Base-by-base conservation (phyloP, 2,113 vertebrate genomes). In the Paradoxurus hermaphroditus region DNA sequence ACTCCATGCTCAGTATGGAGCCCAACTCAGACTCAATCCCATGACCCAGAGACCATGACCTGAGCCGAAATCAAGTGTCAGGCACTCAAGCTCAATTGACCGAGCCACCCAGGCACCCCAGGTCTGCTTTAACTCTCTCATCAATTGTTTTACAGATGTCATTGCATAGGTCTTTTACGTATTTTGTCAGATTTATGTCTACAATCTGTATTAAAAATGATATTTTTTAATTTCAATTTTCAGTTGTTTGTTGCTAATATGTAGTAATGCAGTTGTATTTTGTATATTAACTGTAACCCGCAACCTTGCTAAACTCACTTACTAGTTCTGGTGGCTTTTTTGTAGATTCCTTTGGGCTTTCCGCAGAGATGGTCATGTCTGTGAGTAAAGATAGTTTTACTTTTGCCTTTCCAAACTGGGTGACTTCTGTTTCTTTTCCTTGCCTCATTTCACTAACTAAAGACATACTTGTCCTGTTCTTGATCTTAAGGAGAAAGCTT, bases 361-460 rank as follows among this genome's bases (percentile, higher is more conserved):
- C 70, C 82, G 41, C 51, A 70, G 39, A 70, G 67, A 86, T 51
- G 18, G 27, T 95, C 49, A 39, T n/a, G 5, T 91, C 68, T 53
- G 16, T 41, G 51, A 63, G 34, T 68, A 94, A 81, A 87, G 25
- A 51, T 12, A 63, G 21, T 81, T 97, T 90, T 77, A 81, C 29
- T 59, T 90, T n/a, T 91, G 83, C 27, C 25, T 91, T 97, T 83
- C 10, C 56, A 36, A 27, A 90, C n/a, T 59, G 31, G 23, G 36
- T 85, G 53, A 16, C 21, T 97, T 88, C 70, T 86, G 7, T 82
- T 95, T 91, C 21, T 59, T 87, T 93, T 95, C 84, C 46, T 77
- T 95, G 23, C 39, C 44, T 90, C 77, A 62, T 68, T 93, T 93
- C 27, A 46, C n/a, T 93, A 39, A 93, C 65, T 88, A 34, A 70